Base-by-base conservation (phyloP, 2,797 vertebrate genomes). In the Tokudaia tokunoshimensis region DNA sequence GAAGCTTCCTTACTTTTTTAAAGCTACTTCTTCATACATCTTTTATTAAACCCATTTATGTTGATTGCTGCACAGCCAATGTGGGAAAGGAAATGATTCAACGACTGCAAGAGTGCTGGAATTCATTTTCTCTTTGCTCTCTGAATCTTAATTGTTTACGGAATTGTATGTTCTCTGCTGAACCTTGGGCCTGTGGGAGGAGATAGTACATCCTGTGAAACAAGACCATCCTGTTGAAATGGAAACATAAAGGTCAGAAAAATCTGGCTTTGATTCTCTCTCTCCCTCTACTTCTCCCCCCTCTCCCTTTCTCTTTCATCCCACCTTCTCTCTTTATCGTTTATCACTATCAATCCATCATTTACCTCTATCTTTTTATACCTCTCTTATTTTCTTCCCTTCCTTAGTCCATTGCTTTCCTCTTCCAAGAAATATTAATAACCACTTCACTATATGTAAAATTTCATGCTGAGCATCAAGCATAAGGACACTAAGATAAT, bases 51-150 rank as follows among this genome's bases (percentile, higher is more conserved):
- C 22, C 0, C 11, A 86, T 89, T 94, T 96, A 79, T 95, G 57
- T 70, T 95, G 96, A 97, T 94, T 97, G 59, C 82, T 94, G 50
- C 78, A 65, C 72, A 95, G 95, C 92, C 93, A 94, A 47, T 34
- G 70, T 76, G 57, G 15, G 24, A 94, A 82, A 67, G 26, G 65
- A 97, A 93, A 92, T 97, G 94, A 92, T 81, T 96, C 93, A 92
- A 78, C 76, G 70, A 85, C 63, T 89, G 95, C 29, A 72, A 70
- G 57, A 94, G 29, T 76, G 41, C 19, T 79, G 37, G 2, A 10
- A 85, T 92, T 95, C 67, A 47, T 91, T 87, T 94, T 81, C 80
- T 31, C 17, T 65, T 79, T 89, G 82, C 29, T 59, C 55, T 72
- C 82, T 24, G 9, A 83, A 86, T 94, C 75, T 87, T 94, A 94